Percentiles rank a stretch among this genome's conserved stretches.
Conservation (phyloP, 2,797 vertebrate genomes). For the Rhincodon typus region DNA sequence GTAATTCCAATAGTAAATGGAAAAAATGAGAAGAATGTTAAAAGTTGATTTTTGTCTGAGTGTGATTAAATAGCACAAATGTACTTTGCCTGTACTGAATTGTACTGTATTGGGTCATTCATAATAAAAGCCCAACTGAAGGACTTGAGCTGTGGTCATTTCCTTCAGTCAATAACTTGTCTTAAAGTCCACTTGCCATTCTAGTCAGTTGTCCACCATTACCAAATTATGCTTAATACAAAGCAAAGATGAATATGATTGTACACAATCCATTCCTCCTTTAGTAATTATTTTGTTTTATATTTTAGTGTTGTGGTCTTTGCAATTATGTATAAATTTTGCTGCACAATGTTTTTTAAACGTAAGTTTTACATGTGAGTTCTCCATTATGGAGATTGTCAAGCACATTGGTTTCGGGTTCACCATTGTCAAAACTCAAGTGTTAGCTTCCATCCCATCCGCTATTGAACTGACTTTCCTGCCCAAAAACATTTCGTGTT, state of each 20-base stretch:
- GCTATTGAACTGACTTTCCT: neutral
- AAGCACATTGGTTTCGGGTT: neutral
- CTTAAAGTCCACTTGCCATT: neutral
- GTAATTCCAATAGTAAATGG: slow-evolving; percentile 25
- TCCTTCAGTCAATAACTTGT: slow-evolving; percentile 15
- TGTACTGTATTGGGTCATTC: slow-evolving; percentile 33
- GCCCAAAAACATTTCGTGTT: neutral
- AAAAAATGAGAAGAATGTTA: slow-evolving; percentile 25
- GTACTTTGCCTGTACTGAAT: slow-evolving; percentile 32
- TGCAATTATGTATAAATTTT: neutral
- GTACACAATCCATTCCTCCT: neutral
- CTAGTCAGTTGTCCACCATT: neutral
- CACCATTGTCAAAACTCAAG: neutral
- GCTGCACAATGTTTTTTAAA: neutral
- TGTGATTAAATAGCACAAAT: slow-evolving; percentile 35
- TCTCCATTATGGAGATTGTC: neutral
- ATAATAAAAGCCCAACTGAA: slow-evolving; percentile 29
- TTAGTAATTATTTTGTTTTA: neutral
- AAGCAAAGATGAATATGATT: slow-evolving; percentile 2
- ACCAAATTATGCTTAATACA: neutral
- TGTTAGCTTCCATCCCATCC: neutral
- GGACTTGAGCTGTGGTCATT: slow-evolving; percentile 32
- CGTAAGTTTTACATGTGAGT: neutral
- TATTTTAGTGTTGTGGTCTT: neutral
- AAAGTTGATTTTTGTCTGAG: slow-evolving; percentile 29